Base-by-base conservation (phyloP, 2,113 vertebrate genomes). In the Etheostoma cragini region DNA sequence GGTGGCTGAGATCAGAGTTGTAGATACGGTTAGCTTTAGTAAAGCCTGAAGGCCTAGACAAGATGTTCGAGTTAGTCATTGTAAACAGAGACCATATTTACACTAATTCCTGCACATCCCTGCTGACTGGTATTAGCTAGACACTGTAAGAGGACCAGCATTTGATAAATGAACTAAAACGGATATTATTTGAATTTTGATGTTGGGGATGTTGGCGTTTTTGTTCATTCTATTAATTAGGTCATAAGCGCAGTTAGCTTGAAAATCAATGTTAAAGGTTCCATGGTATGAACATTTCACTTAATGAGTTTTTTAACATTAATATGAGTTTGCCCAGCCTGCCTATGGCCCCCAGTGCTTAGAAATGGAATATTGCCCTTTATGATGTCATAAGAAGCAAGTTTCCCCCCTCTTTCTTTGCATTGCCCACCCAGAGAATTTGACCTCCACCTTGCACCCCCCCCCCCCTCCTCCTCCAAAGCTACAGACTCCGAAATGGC, bases 1-100 rank as follows among this genome's bases (percentile, higher is more conserved):
- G 77, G 70, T 70, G 79, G 73, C 22, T 78, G 71, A 79, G 81
- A 84, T 82, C 75, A 82, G 63, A 85, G 42, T 42, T 72, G 38
- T 53, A 73, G 82, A 82, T 87, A 73, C 2, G 0, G 14, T 26
- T 53, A 10, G 54, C 5, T 87, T 75, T 80, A 54, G 46, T 79
- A 72, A 81, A 66, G 78, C 69, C 62, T 5, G 46, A 70, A 54
- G 64, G 67, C 66, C 63, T 71, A 46, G 8, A 78, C 76, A 73
- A 84, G 78, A 82, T 81, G 67, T 82, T 76, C 6, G 17, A 30
- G 70, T 82, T 75, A 66, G 82, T 84, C 83, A 80, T 63, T 83
- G 81, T 74, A 50, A 54, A 73, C 50, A 66, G 53, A 60, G 52
- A 63, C 57, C 46, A 57, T 68, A 74, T 76, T 88, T 69, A 69